These are phyloP conservation scores for Cryptus armator DNA, from an alignment of 2,888 invertebrate species.

Conservation along the genomic window DNA sequence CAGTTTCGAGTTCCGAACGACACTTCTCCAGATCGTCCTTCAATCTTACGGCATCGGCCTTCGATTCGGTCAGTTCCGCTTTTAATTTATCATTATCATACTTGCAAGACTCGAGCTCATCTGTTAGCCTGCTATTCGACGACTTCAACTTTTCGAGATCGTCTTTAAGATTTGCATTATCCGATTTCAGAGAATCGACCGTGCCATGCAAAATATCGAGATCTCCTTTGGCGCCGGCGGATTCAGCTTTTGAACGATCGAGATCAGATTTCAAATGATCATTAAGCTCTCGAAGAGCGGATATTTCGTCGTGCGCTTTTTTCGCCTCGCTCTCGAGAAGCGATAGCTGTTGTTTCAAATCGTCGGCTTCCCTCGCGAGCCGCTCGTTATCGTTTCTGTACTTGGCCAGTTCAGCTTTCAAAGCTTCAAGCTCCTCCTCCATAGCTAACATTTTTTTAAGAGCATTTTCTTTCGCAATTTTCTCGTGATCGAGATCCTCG, in stretches of 20 bases:
- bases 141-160: slow-evolving; percentile 61
- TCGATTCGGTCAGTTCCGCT: slow-evolving; percentile 55
- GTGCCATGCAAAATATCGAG: slow-evolving; percentile 26
- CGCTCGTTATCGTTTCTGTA: slow-evolving; percentile 69
- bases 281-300: slow-evolving; percentile 65
- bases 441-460: slow-evolving; percentile 25
- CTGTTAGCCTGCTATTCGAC: slow-evolving; percentile 39
- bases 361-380: slow-evolving; percentile 51
- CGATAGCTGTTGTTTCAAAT: slow-evolving; percentile 43
- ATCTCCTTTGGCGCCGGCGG: slow-evolving; percentile 19
- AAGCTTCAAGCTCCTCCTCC: slow-evolving; percentile 63
- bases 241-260: slow-evolving; percentile 42
- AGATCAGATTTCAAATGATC: slow-evolving; percentile 69
- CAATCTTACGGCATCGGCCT: slow-evolving; percentile 43
- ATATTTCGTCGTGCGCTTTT: slow-evolving; percentile 61
- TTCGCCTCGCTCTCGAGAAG: slow-evolving; percentile 56
- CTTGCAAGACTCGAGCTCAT: slow-evolving; percentile 33
- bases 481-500: slow-evolving; percentile 60
- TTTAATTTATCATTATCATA: slow-evolving; percentile 41
- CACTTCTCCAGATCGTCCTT: slow-evolving; percentile 43
- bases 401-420: slow-evolving; percentile 70
- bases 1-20: slow-evolving; percentile 31
- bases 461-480: slow-evolving; percentile 61
- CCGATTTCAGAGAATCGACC: slow-evolving; percentile 52
- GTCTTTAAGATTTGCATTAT: slow-evolving; percentile 60